Evolutionary conservation across 2,888 invertebrate species (phyloP).

Genomic region (Apamea anceps): DNA sequence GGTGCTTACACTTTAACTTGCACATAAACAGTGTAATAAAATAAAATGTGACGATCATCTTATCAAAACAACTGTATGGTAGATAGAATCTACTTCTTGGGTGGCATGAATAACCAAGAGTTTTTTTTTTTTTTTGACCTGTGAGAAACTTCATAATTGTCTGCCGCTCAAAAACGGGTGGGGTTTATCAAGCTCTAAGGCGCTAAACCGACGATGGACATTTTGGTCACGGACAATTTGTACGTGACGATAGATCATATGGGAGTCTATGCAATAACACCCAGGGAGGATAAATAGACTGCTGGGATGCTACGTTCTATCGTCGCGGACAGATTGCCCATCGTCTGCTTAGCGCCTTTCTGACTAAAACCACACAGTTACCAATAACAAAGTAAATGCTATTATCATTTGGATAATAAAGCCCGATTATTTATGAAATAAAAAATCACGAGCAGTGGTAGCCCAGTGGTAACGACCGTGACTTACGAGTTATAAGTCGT

Average conservation of each 20-base stretch:
- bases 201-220: no score
- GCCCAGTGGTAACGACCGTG: no score
- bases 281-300: neutral
- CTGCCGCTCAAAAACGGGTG: neutral
- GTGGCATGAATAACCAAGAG: conserved; percentile 13
- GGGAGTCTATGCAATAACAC: neutral
- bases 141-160: neutral
- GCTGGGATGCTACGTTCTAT: neutral
- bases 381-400: no score
- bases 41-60: conserved; percentile 18
- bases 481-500: no score
- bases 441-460: neutral
- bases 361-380: neutral
- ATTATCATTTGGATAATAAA: no score
- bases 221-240: neutral
- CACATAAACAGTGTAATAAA: conserved; percentile 26
- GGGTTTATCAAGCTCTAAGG: neutral
- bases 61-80: conserved; percentile 22
- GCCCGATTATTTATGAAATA: neutral
- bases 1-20: conserved; percentile 1
- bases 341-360: neutral
- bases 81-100: conserved; percentile 30
- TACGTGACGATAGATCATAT: neutral
- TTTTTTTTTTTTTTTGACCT: neutral
- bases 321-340: neutral